phyloP scores from a whole-genome alignment of 2,888 invertebrate genomes.

The Chaitophorus viminalis region DNA sequence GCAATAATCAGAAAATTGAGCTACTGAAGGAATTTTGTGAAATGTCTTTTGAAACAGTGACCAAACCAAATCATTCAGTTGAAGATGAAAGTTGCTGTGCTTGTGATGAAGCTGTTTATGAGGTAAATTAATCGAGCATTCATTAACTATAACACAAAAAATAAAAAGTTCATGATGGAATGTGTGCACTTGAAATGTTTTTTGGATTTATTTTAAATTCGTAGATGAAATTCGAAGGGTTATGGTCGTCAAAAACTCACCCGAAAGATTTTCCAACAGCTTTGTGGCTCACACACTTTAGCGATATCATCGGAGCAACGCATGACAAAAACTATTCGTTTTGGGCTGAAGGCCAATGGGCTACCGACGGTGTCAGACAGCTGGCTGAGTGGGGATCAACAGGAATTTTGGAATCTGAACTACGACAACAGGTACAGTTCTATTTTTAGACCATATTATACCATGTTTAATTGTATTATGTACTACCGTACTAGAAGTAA shows the following conservation, averaged over 20 bases:
- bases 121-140: slow-evolving; percentile 70
- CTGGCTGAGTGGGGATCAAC: slow-evolving; percentile 97
- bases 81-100: slow-evolving; percentile 82
- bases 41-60: slow-evolving; percentile 31
- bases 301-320: slow-evolving; percentile 94
- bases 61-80: neutral
- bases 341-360: slow-evolving; percentile 90
- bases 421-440: slow-evolving; percentile 80
- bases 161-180: too few relatives aligned
- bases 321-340: slow-evolving; percentile 91
- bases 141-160: too few relatives aligned
- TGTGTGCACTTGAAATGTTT: neutral
- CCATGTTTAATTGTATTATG: too few relatives aligned
- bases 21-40: slow-evolving; percentile 44
- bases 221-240: slow-evolving; percentile 86
- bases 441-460: too few relatives aligned
- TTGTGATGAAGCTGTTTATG: slow-evolving; percentile 95
- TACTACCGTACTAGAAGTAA: too few relatives aligned
- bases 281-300: slow-evolving; percentile 93
- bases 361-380: slow-evolving; percentile 89
- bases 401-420: slow-evolving; percentile 89
- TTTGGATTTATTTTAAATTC: neutral
- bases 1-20: neutral
- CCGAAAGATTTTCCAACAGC: slow-evolving; percentile 95
- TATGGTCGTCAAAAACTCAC: slow-evolving; percentile 95